These are phyloP conservation scores for Drosophila gaucha DNA, from an alignment of 2,888 invertebrate species.

Conservation along the genomic window DNA sequence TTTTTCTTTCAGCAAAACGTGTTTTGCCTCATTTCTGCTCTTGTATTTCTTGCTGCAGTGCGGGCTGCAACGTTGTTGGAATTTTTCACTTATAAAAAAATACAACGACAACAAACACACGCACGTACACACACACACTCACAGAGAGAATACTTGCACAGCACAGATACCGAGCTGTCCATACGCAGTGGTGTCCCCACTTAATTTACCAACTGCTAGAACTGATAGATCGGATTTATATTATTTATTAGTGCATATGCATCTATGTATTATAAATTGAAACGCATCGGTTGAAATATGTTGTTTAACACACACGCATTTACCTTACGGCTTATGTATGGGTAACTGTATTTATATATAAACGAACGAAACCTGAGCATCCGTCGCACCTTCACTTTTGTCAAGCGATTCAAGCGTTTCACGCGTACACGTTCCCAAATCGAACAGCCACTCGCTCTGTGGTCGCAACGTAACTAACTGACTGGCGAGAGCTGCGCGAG, in stretches of 20 bases:
- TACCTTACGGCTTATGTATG: constrained; percentile 22
- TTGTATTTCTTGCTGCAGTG: constrained; percentile 57
- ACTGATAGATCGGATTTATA: constrained; percentile 25
- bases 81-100: constrained; percentile 79
- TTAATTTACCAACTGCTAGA: constrained; percentile 40
- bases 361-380: constrained; percentile 56
- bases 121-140: constrained; percentile 22
- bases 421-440: constrained; percentile 46
- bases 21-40: constrained; percentile 77
- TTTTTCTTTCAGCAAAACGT: constrained; percentile 71
- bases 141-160: constrained; percentile 19
- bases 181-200: constrained; percentile 42
- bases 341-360: constrained; percentile 39
- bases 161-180: constrained; percentile 20
- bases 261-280: constrained; percentile 14
- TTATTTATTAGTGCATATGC: constrained; percentile 5
- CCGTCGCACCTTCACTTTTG: constrained; percentile 75
- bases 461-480: constrained; percentile 85
- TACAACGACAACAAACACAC: constrained; percentile 56
- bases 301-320: constrained; percentile 12
- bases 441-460: constrained; percentile 77
- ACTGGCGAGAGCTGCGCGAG: constrained; percentile 49
- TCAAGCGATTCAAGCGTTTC: constrained; percentile 45
- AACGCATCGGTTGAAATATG: constrained; percentile 23
- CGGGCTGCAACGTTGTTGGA: constrained; percentile 73